phyloP scores from a whole-genome alignment of 2,888 invertebrate genomes.

The Cataglyphis rosenhaueri region DNA sequence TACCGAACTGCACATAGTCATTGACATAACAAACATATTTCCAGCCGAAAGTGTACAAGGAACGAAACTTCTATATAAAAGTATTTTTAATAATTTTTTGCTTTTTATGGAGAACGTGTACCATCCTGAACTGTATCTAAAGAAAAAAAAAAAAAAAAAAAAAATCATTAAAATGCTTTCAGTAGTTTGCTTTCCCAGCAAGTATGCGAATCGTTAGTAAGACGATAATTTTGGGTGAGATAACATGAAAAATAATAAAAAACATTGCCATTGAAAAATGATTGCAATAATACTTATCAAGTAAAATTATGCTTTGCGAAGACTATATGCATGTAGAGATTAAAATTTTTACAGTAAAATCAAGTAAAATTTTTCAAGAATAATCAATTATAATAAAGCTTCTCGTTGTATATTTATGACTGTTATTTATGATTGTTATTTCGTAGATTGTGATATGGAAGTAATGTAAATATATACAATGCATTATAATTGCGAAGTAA shows the following conservation, averaged over 20 bases:
- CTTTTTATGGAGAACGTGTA: slow-evolving; percentile 15
- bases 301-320: neutral
- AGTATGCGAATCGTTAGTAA: neutral
- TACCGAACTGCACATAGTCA: slow-evolving; percentile 13
- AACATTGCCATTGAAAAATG: neutral
- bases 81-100: neutral
- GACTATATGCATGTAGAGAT: neutral
- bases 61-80: slow-evolving; percentile 24
- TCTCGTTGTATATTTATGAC: neutral
- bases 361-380: neutral
- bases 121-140: neutral
- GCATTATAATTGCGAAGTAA: neutral
- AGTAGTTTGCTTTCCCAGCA: no score
- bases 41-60: slow-evolving; percentile 28
- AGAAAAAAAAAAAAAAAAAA: neutral
- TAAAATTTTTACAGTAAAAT: neutral
- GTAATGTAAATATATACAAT: neutral
- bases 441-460: neutral
- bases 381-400: neutral
- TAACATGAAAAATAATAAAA: neutral
- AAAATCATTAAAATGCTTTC: no score
- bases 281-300: neutral
- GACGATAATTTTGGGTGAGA: neutral
- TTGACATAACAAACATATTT: slow-evolving; percentile 13
- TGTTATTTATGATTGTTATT: neutral